Conservation (phyloP, 2,113 vertebrate species). For the Dasyornis broadbenti region DNA sequence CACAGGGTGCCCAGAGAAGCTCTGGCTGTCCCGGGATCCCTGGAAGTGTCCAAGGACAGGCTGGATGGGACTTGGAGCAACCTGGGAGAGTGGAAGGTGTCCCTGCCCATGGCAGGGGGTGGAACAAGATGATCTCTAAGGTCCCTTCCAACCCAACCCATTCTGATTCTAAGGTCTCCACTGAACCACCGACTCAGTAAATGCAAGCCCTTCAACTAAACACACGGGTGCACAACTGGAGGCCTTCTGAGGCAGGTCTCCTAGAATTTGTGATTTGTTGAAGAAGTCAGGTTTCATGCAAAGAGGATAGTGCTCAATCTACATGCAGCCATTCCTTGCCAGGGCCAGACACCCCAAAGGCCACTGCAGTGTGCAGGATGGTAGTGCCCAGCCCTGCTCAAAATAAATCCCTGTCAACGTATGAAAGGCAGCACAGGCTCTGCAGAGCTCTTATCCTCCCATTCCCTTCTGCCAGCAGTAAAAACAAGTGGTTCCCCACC, state of each 20-base stretch:
- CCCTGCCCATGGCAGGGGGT: not conserved
- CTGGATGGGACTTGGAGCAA: rapidly evolving
- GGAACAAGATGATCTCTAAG: not conserved
- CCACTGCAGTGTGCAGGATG: not conserved
- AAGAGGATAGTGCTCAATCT: not conserved
- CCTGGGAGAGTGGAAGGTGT: not conserved
- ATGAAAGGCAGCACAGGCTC: not conserved
- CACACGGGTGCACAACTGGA: not conserved
- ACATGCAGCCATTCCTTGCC: not conserved
- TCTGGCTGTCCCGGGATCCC: not conserved
- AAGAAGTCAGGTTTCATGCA: not conserved
- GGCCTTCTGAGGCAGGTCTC: not conserved
- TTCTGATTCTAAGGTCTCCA: not conserved
- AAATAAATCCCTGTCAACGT: not conserved
- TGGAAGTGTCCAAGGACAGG: not conserved
- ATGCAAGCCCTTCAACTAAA: not conserved
- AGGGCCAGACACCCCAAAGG: not conserved
- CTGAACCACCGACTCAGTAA: not conserved
- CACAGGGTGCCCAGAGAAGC: not conserved
- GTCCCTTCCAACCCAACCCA: not conserved
- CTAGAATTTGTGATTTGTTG: not conserved
- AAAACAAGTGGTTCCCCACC: not conserved
- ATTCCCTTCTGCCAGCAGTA: not conserved
- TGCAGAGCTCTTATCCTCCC: not conserved
- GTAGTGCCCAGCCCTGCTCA: not conserved